These are phyloP conservation scores for Heliangelus exortis DNA, from an alignment of 2,797 vertebrate genomes.

Conservation along the genomic window DNA sequence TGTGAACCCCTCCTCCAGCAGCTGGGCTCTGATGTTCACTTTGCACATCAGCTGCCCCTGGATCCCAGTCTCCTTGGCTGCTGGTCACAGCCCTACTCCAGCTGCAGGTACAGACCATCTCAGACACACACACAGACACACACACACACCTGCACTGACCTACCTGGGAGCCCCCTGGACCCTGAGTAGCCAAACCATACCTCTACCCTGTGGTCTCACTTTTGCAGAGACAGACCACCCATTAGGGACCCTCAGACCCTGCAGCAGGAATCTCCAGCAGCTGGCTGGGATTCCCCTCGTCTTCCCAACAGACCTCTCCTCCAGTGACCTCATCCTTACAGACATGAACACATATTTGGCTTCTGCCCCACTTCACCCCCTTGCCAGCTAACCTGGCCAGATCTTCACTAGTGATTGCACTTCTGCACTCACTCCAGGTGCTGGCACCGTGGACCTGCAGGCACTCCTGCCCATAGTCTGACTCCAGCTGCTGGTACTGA, in stretches of 20 bases:
- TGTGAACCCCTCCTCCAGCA: neutral
- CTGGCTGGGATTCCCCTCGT: neutral
- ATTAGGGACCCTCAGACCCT: neutral
- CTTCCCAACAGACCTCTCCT: neutral
- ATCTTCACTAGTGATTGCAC: neutral
- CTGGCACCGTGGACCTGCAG: rapidly evolving
- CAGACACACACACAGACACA: neutral
- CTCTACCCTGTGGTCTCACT: neutral
- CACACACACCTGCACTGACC: neutral
- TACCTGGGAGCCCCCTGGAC: neutral
- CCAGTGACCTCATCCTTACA: neutral
- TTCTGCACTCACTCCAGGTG: no score
- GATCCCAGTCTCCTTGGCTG: neutral
- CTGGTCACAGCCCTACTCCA: neutral
- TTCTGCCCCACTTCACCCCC: neutral
- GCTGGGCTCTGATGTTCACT: neutral
- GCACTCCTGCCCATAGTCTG: neutral
- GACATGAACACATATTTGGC: no score
- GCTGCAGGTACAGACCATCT: neutral
- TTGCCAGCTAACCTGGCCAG: neutral
- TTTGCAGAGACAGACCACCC: neutral
- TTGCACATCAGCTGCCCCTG: neutral
- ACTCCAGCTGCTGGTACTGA: neutral
- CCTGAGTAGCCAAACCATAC: neutral
- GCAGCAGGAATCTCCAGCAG: neutral